A percentile compares a stretch with the other conserved stretches of the same genome.
phyloP scores from a whole-genome alignment of 2,113 vertebrate genomes.

The Indicator indicator region DNA sequence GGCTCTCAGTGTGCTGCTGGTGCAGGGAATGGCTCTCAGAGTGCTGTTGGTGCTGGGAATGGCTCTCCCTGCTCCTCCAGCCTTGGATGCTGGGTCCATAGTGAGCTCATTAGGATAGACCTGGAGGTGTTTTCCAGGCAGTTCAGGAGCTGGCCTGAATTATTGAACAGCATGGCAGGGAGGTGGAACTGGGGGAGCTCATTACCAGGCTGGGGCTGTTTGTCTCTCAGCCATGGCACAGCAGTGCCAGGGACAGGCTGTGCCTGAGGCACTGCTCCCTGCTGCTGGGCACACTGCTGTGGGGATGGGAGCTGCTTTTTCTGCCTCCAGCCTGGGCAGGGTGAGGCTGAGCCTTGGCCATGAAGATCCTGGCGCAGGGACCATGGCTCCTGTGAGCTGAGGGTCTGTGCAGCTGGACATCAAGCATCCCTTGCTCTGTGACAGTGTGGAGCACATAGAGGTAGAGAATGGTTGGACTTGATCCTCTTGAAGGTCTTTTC shows the following conservation, averaged over 20 bases:
- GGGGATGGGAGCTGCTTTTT: background rate
- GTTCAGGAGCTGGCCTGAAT: constrained; percentile 11
- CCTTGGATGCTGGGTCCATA: background rate
- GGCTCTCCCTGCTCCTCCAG: background rate
- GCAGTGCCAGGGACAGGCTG: background rate
- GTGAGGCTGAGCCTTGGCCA: background rate
- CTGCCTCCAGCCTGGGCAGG: background rate
- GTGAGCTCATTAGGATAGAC: constrained; percentile 10
- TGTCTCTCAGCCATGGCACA: background rate
- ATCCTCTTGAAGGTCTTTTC: too few relatives aligned
- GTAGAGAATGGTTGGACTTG: too few relatives aligned
- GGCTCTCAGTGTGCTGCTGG: too few relatives aligned
- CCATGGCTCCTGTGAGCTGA: accelerated
- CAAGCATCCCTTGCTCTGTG: background rate
- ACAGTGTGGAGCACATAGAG: too few relatives aligned
- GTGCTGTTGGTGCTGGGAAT: background rate
- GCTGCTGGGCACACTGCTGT: background rate
- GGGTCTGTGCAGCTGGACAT: background rate
- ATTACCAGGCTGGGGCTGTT: background rate
- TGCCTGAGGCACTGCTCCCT: background rate
- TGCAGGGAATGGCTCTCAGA: background rate
- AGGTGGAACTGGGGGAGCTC: constrained; percentile 2
- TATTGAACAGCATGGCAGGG: background rate
- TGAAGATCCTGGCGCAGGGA: background rate
- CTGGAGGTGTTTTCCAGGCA: constrained; percentile 31